These are phyloP conservation scores for Drosophila watanabei DNA, from an alignment of 1,140 invertebrate species.

Conservation along the genomic window DNA sequence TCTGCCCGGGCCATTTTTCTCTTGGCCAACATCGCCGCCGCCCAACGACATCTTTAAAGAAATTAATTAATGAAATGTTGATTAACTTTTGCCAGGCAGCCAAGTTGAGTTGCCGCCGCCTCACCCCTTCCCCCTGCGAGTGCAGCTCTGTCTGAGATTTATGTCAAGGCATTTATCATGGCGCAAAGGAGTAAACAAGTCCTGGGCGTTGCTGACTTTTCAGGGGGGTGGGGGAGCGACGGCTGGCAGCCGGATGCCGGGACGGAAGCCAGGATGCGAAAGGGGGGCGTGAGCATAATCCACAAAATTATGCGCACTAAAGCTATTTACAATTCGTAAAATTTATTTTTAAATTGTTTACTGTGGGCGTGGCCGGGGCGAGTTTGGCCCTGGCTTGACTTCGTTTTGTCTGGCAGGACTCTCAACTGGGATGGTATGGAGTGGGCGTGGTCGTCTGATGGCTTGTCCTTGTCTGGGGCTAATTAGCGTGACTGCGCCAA, in stretches of 20 bases:
- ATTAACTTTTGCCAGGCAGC: constrained; percentile 82
- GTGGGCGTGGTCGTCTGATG: constrained; percentile 46
- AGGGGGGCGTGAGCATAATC: constrained; percentile 74
- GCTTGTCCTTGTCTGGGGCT: constrained; percentile 68
- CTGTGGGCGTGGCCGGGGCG: constrained; percentile 17
- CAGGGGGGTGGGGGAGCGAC: constrained; percentile 13
- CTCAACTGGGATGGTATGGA: constrained; percentile 11
- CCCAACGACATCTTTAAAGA: constrained; percentile 80
- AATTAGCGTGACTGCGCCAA: constrained; percentile 74
- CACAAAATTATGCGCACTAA: constrained; percentile 81
- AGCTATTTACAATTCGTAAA: constrained; percentile 80
- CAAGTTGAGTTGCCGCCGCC: constrained; percentile 16
- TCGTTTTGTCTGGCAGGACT: constrained; percentile 25
- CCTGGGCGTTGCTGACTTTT: constrained; percentile 56
- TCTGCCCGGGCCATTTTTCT: constrained; percentile 72
- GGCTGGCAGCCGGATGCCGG: constrained; percentile 1
- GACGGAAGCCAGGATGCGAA: not conserved
- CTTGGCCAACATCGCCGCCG: constrained; percentile 25
- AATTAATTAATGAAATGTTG: constrained; percentile 85
- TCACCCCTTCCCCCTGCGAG: not conserved
- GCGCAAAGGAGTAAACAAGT: constrained; percentile 76
- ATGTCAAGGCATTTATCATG: constrained; percentile 82
- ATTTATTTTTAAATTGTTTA: constrained; percentile 69
- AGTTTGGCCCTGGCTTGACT: constrained; percentile 10
- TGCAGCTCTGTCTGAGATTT: constrained; percentile 71